Base-by-base conservation (phyloP, 2,113 vertebrate genomes). In the Crotophaga sulcirostris region DNA sequence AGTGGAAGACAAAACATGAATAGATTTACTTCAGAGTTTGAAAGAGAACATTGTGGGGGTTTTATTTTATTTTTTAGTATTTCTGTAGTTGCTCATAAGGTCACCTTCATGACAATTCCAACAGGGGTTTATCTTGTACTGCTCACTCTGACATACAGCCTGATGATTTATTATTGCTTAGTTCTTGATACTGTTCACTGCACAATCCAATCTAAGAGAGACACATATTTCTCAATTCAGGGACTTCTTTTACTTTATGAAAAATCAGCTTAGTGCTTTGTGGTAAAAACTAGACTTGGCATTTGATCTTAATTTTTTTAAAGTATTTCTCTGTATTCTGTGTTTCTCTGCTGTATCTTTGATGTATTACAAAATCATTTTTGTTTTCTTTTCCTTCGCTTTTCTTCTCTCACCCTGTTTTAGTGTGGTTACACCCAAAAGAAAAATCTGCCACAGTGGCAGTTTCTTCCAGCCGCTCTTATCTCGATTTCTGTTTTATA, bases 141-240 rank as follows among this genome's bases (percentile, higher is more conserved):
- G 88, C 97, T 97, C 95, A 90, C 94, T 97, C 97, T 80, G 84
- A 98, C 98, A 98, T 97, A 95, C 97, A 97, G 96, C 90, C 92
- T 96, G 95, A 90, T 98, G 98, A 98, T 98, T 98, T 98, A 98
- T 98, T 98, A 96, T 98, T 97, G 97, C 97, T 98, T 97, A 91
- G 90, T 98, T 98, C 98, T 98, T 98, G 97, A 98, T 97, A 98
- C 98, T 98, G 98, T 98, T 98, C 98, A 98, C 97, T 98, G 98
- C 98, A 98, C 98, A 98, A 98, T 98, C 98, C 98, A 98, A 98
- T 98, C 98, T 98, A 97, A 96, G 97, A 98, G 98, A 98, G 97
- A 98, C 97, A 98, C 97, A 98, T 98, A 98, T 98, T 98, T 98
- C 98, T 98, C 98, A 98, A 98, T 98, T 98, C 98, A 97, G 97